These are phyloP conservation scores for Thaumatotibia leucotreta DNA, from an alignment of 1,140 invertebrate species.

Conservation along the genomic window DNA sequence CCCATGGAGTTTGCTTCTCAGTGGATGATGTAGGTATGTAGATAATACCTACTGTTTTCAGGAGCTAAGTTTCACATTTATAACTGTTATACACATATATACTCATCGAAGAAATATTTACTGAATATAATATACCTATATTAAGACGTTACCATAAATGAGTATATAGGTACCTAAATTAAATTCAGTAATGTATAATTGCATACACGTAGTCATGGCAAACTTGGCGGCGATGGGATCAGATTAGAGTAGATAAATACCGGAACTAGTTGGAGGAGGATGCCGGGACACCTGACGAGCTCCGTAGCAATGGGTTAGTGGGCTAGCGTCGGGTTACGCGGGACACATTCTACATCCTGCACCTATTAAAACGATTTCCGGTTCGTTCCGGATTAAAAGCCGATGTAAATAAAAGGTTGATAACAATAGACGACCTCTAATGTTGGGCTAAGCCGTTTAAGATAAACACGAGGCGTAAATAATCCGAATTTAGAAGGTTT, in stretches of 20 bases:
- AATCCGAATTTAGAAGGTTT: not conserved
- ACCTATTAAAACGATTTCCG: constrained; percentile 52
- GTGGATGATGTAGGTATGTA: no score
- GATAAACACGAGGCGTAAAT: constrained; percentile 20
- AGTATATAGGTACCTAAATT: no score
- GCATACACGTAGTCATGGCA: no score
- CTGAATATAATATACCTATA: no score
- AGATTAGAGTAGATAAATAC: not conserved
- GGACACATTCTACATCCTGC: constrained; percentile 30
- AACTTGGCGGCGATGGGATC: not conserved
- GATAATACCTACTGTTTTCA: no score
- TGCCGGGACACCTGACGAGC: not conserved
- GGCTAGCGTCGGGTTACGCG: not conserved
- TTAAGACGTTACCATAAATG: no score
- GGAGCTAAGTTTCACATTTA: no score
- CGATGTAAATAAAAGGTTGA: constrained; percentile 32
- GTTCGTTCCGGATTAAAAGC: constrained; percentile 23
- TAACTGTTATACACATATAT: no score
- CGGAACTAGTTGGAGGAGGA: not conserved
- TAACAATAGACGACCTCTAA: constrained; percentile 26
- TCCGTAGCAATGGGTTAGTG: not conserved
- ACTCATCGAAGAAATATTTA: no score
- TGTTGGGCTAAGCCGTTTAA: not conserved
- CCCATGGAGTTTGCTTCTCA: no score
- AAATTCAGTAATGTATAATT: no score